Evolutionary conservation across 2,888 invertebrate species (phyloP), one percentile per base, ranked within the genome.

Genomic region (Brachyopa scutellaris): DNA sequence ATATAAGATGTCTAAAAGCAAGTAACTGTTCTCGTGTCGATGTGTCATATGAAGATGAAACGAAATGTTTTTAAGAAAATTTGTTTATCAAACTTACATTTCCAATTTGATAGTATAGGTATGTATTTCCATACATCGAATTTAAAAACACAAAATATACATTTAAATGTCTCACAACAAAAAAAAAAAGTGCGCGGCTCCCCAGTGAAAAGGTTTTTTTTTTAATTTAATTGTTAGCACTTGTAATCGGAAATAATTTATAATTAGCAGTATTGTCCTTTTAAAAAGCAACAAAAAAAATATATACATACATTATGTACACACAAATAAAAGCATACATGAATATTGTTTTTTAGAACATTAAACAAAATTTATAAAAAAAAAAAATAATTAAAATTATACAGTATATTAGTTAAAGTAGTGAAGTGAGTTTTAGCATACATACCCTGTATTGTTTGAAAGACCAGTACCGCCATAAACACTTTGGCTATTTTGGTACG

Each of bases 401-500:
- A 67, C 2, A 55, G 26, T 45, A 26, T 13, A 40, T 38, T 57
- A 74, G 57, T 66, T 21, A 17, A 66, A 49, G n/a, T 38, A 7
- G 26, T 13, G 42, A 26, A 6, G 7, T 62, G 21, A 13, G 40
- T 8, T 26, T 29, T 45, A 6, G 19, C 21, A 23, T 87, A 88
- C 90, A 85, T 90, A 91, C 91, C 91, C 91, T 87, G 90, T 87
- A 86, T 87, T 91, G 87, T 90, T 90, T 73, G 89, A 88, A 72
- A 90, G 87, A 84, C 90, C 90, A 87, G 90, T 87, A 84, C 87
- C 88, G 85, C 90, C 91, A 87, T 91, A 91, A 76, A 90, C 90
- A 86, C 89, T 90, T 86, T 91, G 90, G 87, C 87, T 91, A 85
- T 88, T 89, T 88, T 90, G 91, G 87, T 91, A 91, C 84, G 90